Percentiles rank a stretch among this genome's conserved stretches.
Evolutionary conservation across 2,113 vertebrate genomes (phyloP).

Genomic region (Nothoprocta pentlandii): DNA sequence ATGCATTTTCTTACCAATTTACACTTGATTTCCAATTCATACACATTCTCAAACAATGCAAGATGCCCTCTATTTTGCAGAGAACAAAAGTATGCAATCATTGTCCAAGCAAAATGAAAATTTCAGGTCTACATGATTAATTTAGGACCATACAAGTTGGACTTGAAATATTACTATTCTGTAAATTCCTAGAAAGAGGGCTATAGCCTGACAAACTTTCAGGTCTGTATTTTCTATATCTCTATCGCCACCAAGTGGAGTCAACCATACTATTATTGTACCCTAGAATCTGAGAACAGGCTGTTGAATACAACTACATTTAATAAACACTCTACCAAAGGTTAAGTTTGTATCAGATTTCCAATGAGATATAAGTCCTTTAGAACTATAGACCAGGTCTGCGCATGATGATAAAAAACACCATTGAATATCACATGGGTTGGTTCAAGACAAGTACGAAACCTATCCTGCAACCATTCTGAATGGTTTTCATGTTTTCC

Average conservation of each 20-base stretch:
- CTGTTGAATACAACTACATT: background rate
- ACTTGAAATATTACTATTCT: background rate
- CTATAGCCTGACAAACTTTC: background rate
- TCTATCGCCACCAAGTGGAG: background rate
- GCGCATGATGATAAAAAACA: background rate
- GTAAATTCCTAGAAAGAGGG: background rate
- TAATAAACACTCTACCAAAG: background rate
- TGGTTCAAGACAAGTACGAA: background rate
- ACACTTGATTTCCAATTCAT: background rate
- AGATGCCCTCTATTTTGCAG: background rate
- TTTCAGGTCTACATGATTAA: background rate
- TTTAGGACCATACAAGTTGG: background rate
- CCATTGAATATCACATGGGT: fast-evolving
- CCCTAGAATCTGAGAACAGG: background rate
- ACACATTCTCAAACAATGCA: background rate
- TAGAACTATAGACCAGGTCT: background rate
- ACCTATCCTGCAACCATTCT: background rate
- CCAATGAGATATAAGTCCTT: background rate
- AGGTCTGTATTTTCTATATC: background rate
- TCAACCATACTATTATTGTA: background rate
- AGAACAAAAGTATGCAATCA: background rate
- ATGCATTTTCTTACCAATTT: background rate
- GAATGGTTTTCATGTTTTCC: background rate
- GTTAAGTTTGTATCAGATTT: background rate
- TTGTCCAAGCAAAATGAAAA: background rate